Evolutionary conservation across 2,797 vertebrate genomes (phyloP), one percentile per base, ranked within the genome.

Genomic region (Eptatretus atami): DNA sequence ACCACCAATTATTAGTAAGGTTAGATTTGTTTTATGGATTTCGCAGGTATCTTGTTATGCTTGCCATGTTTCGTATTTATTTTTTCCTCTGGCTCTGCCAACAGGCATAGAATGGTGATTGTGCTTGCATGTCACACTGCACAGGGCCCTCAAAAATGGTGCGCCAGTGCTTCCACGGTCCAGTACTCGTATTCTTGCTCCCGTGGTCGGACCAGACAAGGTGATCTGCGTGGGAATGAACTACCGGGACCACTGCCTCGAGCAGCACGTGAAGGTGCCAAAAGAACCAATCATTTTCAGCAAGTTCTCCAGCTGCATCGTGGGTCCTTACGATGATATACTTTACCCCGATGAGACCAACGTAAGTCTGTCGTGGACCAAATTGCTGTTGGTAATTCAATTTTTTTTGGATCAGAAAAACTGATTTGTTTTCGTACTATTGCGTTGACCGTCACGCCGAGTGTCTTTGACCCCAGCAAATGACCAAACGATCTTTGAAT

Each of bases 171-270:
- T 92, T 54, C 65, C 72, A 1, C 72, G 74, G 2, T 72, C 71
- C 0, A 66, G 72, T 2, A 69, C 81, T 12, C 73, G 53, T 53
- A 74, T 94, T 54, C 68, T 86, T 69, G 73, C 88, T 1, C 87
- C 88, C 0, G 63, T 90, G 25, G 76, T 74, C 0, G 71, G 75
- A 64, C 84, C 87, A 0, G 77, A 86, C 70, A 96, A 95, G 70
- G 78, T 95, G 68, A 77, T 94, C 61, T 90, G 86, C 15, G 82
- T 90, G 65, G 87, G 88, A 12, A 77, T 94, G 80, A 95, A 95
- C 73, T 96, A 94, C 63, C 75, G 67, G 0, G 85, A 94, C 71
- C 86, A 95, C 73, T 93, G 88, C 70, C 71, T 73, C 71, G 90
- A 95, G 74, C 84, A 88, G 75, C 80, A 78, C 0, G 75, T 73